These are phyloP conservation scores for Eueides isabella DNA, from an alignment of 1,140 invertebrate species.

Conservation along the genomic window DNA sequence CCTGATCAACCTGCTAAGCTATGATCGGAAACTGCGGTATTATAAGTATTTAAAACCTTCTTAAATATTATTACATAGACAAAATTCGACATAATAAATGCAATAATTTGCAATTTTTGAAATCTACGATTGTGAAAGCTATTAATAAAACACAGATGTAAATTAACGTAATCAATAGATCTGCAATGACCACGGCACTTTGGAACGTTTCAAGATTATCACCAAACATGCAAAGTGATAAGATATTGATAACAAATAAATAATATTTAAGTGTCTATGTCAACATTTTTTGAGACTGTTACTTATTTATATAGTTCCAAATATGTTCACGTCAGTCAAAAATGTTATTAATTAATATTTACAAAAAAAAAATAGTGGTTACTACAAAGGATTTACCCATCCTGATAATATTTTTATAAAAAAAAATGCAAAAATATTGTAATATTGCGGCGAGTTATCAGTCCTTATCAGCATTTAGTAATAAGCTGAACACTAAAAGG, in stretches of 20 bases:
- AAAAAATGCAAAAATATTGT: constrained; percentile 1
- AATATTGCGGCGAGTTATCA: not conserved
- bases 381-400: not conserved
- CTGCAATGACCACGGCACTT: not conserved
- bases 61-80: too few species aligned
- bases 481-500: constrained; percentile 12
- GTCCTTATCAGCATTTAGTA: not conserved
- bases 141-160: not conserved
- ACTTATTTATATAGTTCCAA: not conserved
- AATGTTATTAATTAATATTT: too few species aligned
- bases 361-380: too few species aligned
- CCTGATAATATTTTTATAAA: not conserved
- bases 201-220: not conserved
- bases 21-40: too few species aligned
- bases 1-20: too few species aligned
- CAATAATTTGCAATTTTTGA: too few species aligned
- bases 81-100: too few species aligned
- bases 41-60: too few species aligned
- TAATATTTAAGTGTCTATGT: too few species aligned
- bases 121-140: not conserved
- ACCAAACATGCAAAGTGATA: not conserved
- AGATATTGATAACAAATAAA: not conserved
- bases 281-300: not conserved
- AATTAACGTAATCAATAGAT: not conserved
- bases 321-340: not conserved